Conservation (phyloP, 1,140 invertebrate genomes). For the Oppia nitens region DNA sequence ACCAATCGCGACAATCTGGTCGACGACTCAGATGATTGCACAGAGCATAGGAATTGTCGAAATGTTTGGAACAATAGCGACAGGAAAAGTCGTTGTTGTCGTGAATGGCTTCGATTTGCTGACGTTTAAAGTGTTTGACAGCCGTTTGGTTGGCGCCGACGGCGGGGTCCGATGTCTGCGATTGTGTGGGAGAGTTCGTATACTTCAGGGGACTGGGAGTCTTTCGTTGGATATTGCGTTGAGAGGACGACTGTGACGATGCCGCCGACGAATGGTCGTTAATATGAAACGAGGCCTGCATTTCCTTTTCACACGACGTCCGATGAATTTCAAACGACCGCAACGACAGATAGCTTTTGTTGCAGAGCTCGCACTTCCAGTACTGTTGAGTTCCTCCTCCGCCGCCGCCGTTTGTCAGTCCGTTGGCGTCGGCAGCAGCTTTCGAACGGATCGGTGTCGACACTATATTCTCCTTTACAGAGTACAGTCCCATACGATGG, state of each 20-base stretch:
- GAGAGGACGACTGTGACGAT: not conserved
- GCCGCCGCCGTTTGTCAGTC: not conserved
- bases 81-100: not conserved
- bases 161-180: too few species aligned
- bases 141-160: too few species aligned
- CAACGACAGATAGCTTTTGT: not conserved
- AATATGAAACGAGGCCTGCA: not conserved
- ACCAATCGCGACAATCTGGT: slow-evolving; percentile 1
- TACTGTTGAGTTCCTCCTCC: not conserved
- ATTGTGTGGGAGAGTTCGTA: too few species aligned
- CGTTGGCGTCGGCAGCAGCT: not conserved
- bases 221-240: too few species aligned
- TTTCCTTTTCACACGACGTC: not conserved
- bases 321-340: not conserved
- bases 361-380: not conserved
- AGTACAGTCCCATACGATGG: not conserved
- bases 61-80: not conserved
- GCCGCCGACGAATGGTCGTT: not conserved
- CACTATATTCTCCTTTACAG: not conserved
- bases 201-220: too few species aligned
- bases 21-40: slow-evolving; percentile 12
- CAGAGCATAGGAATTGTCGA: not conserved
- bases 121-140: not conserved
- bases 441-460: not conserved
- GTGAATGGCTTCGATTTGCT: slow-evolving; percentile 3